Evolutionary conservation across 2,888 invertebrate genomes (phyloP), one percentile per base, ranked within the genome.

Genomic region (Apamea monoglypha): DNA sequence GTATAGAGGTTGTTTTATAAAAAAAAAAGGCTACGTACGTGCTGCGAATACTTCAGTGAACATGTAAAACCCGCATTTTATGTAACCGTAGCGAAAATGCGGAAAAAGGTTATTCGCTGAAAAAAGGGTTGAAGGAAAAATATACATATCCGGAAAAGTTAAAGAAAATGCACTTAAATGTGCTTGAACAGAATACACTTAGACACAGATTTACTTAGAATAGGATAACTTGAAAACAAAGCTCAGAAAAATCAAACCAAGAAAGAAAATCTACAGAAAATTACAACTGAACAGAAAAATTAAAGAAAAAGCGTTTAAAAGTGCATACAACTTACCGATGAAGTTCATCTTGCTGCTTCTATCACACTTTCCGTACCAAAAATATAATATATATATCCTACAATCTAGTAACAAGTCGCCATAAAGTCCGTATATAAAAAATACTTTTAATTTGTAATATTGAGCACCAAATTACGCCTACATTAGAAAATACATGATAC

Each of bases 401-500:
- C 81, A 90, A 89, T 87, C 91, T 93, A 91, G 90, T 94, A 96
- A 93, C 93, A 92, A 92, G 89, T 92, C 91, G 91, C 91, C 95
- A 95, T 96, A 95, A 94, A 91, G 92, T 92, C 92, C 93, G 81
- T 90, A 92, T 95, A 94, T 95, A 96, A 95, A 96, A 96, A 95
- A 95, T 95, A 95, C 92, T 93, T 92, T 91, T 87, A 89, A 89
- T 90, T 87, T 89, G 84, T 91, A 85, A 88, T 92, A 91, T 96
- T 96, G 96, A 96, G 96, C 96, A 96, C 96, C 96, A 94, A 96
- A 92, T 92, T 94, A 94, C 91, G 91, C 93, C 92, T 89, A 89
- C 90, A 90, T 89, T 94, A 95, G 92, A 95, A 92, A 94, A 93
- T 95, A 94, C 94, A 96, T 96, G 96, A 96, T 96, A 96, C 96